phyloP scores from a whole-genome alignment of 2,113 vertebrate genomes.

The Alethe castanea region DNA sequence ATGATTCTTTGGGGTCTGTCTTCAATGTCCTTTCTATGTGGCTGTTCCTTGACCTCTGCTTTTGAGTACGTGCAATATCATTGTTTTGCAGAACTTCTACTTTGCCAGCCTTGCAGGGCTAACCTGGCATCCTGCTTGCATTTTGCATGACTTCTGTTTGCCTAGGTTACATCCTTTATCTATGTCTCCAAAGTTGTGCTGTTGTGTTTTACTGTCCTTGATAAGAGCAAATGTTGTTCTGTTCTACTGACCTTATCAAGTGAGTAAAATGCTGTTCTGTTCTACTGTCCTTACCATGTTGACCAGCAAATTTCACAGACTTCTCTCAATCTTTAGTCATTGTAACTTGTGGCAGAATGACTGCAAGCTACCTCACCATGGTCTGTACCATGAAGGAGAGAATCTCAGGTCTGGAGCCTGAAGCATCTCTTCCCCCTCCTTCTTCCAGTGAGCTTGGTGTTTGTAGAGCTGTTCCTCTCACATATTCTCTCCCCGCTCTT shows the following conservation, averaged over 20 bases:
- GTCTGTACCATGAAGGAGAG: not conserved
- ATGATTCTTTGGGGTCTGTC: not conserved
- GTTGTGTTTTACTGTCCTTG: not conserved
- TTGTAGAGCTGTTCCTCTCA: not conserved
- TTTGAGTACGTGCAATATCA: not conserved
- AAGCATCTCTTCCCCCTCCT: accelerated
- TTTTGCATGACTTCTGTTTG: not conserved
- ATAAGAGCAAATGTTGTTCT: not conserved
- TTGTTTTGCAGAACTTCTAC: not conserved
- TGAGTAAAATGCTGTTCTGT: not conserved
- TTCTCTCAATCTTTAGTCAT: not conserved
- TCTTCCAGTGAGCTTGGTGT: not conserved
- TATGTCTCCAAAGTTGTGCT: not conserved
- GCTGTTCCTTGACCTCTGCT: not conserved
- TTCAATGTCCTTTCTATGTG: not conserved
- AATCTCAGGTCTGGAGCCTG: not conserved
- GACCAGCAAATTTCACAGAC: not conserved
- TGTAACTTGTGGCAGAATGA: not conserved
- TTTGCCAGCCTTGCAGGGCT: not conserved
- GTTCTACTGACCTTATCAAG: not conserved
- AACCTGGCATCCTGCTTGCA: not conserved
- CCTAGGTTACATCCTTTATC: not conserved
- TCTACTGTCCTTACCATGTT: not conserved
- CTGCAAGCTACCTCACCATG: not conserved
- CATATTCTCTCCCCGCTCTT: not conserved